These are phyloP conservation scores for Cyclopterus lumpus DNA, from an alignment of 2,797 vertebrate species.

Conservation along the genomic window DNA sequence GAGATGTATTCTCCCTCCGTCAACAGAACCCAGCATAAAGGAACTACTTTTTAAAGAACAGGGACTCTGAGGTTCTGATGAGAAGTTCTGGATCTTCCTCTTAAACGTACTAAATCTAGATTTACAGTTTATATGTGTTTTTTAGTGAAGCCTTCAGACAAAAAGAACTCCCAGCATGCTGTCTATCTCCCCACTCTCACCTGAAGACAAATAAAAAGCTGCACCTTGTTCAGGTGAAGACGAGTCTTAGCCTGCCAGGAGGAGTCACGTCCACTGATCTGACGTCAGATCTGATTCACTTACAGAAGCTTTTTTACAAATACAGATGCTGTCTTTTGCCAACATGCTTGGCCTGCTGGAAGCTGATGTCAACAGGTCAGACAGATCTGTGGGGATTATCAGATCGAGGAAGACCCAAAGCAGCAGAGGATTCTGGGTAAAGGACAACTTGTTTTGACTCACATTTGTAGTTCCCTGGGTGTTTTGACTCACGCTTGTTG, in stretches of 20 bases:
- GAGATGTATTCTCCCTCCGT: neutral
- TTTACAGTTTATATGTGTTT: neutral
- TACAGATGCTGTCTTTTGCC: slow-evolving; percentile 1
- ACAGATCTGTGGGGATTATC: slow-evolving; percentile 12
- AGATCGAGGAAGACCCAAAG: neutral
- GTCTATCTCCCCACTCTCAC: neutral
- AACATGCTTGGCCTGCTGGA: neutral
- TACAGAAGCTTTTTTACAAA: neutral
- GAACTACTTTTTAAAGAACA: neutral
- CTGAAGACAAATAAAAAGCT: slow-evolving; percentile 8
- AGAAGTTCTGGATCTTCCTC: neutral
- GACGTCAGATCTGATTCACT: neutral
- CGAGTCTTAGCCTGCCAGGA: slow-evolving; percentile 34
- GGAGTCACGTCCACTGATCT: neutral
- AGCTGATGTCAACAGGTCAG: neutral
- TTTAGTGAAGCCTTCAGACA: neutral
- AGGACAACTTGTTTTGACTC: neutral
- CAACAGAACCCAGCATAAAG: neutral
- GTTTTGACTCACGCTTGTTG: no score
- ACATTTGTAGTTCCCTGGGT: neutral
- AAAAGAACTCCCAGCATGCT: neutral
- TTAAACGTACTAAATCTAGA: neutral
- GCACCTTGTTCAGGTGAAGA: slow-evolving; percentile 3
- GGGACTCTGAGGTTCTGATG: neutral
- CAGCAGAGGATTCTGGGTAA: neutral